Percentiles rank a stretch among this genome's conserved stretches.
Evolutionary conservation across 2,888 invertebrate species (phyloP).

Genomic region (Caenorhabditis drosophilae): DNA sequence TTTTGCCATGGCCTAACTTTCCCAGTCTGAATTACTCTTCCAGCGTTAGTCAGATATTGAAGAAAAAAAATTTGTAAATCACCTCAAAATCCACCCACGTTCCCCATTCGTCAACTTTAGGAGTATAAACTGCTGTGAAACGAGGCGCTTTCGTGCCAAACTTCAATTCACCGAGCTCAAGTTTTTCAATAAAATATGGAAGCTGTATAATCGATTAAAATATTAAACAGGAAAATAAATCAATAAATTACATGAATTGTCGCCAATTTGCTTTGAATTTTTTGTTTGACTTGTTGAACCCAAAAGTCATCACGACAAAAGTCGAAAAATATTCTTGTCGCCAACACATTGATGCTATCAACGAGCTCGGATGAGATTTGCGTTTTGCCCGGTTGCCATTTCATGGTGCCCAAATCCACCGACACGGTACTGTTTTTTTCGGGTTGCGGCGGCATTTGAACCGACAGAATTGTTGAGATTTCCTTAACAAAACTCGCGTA

Average conservation of each 20-base stretch:
- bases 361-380: constrained; percentile 57
- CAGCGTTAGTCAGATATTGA: too few species aligned
- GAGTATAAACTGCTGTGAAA: constrained; percentile 70
- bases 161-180: constrained; percentile 74
- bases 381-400: constrained; percentile 40
- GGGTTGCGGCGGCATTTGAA: constrained; percentile 30
- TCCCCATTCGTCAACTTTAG: constrained; percentile 81
- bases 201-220: constrained; percentile 71
- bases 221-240: constrained; percentile 16
- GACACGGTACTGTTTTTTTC: constrained; percentile 41
- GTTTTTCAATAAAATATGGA: constrained; percentile 86
- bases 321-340: constrained; percentile 78
- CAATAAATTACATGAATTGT: constrained; percentile 78
- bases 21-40: too few species aligned
- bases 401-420: constrained; percentile 47
- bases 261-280: constrained; percentile 84
- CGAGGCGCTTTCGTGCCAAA: constrained; percentile 61
- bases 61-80: constrained; percentile 6
- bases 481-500: constrained; percentile 32
- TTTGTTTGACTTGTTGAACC: constrained; percentile 78
- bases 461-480: constrained; percentile 23
- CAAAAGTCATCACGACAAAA: constrained; percentile 80
- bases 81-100: constrained; percentile 85
- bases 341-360: constrained; percentile 62
- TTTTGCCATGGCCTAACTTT: too few species aligned